Evolutionary conservation across 2,797 vertebrate species (phyloP), one percentile per base, ranked within the genome.

Genomic region (Sebastes minor): DNA sequence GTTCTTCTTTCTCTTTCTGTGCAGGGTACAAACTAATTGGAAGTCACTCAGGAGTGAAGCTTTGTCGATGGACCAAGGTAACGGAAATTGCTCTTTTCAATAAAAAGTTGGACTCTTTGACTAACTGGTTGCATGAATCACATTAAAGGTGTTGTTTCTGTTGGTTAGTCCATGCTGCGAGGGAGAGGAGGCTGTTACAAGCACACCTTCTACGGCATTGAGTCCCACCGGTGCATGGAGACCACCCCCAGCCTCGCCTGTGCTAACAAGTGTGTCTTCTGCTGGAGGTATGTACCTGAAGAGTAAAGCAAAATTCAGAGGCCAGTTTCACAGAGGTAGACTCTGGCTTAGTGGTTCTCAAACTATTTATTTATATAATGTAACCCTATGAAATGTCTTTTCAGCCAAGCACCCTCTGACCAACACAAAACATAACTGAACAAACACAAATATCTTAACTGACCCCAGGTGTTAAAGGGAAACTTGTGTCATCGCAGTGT

Each of bases 61-160:
- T 99, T 2, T 99, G 98, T 87, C 96, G 97, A 9, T 99, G 98
- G 98, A 98, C 98, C 65, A 99, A 99, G 97, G 98, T 99, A 95
- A 86, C 1, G 6, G 32, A 27, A 64, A 68, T 25, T 28, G 27
- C 23, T 33, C 46, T 30, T 59, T 22, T 46, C 20, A 52, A 20
- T 13, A 38, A 27, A 61, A 3, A 7, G 1, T 18, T 20, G 3
- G 7, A 22, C 14, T 28, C 9, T 42, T 13, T 32, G 22, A 80
- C 35, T 49, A 42, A 46, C 33, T 13, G 20, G 28, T 56, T 8
- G n/a, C 35, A 28, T 57, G 5, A 38, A 57, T 69, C 2, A 5
- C 27, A 53, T 12, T 38, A n/a, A 60, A 30, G 6, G 1, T 18
- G 57, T 49, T 61, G 13, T 53, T 62, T 86, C 14, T 82, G 22